A percentile compares a stretch with the other conserved stretches of the same genome.
Evolutionary conservation across 2,797 vertebrate genomes (phyloP).

Genomic region (Schizothorax lantsangensis): DNA sequence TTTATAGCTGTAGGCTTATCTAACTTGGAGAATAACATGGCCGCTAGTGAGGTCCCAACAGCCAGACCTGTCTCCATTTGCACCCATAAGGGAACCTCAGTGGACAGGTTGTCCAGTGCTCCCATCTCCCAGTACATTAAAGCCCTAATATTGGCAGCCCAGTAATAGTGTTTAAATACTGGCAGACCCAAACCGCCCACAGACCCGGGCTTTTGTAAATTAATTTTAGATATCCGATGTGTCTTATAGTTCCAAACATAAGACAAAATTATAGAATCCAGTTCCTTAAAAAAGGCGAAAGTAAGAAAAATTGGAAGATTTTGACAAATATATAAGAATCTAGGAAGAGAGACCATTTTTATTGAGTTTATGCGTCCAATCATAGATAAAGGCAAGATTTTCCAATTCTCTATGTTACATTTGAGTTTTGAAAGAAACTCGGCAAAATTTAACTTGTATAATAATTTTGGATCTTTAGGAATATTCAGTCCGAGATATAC

Average conservation of each 20-base stretch:
- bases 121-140: no score
- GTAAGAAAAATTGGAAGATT: not conserved
- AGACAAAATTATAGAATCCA: not conserved
- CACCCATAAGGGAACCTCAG: no score
- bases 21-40: not conserved
- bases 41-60: not conserved
- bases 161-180: not conserved
- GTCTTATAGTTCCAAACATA: not conserved
- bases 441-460: not conserved
- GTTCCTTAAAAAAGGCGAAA: not conserved
- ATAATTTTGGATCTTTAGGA: conserved; percentile 1
- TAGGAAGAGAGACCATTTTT: not conserved
- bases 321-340: no score
- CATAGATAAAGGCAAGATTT: not conserved
- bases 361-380: not conserved
- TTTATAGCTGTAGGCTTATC: not conserved
- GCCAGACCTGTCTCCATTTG: not conserved
- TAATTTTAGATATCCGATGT: not conserved
- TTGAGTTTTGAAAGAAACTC: not conserved
- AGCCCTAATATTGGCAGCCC: not conserved
- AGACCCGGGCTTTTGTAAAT: not conserved
- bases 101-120: no score
- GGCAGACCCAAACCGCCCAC: not conserved
- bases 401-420: not conserved
- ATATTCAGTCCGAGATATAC: not conserved